phyloP scores from a whole-genome alignment of 2,888 invertebrate species.

The Drosophila flavopinicola region DNA sequence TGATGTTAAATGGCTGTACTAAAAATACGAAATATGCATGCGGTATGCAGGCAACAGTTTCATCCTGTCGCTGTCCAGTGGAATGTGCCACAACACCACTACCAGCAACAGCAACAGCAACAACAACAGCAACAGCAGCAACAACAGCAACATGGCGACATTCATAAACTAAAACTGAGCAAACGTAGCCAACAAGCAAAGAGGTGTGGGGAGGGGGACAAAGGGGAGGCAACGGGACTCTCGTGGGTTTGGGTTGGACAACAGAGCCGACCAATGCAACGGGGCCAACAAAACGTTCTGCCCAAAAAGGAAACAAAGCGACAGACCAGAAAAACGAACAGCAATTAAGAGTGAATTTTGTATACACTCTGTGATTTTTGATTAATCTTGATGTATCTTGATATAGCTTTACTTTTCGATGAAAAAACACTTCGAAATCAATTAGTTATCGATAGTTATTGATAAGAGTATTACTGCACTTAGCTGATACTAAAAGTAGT shows the following conservation, averaged over 20 bases:
- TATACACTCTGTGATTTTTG: conserved; percentile 45
- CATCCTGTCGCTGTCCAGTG: conserved; percentile 63
- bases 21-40: conserved; percentile 79
- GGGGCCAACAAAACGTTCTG: conserved; percentile 70
- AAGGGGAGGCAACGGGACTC: conserved; percentile 42
- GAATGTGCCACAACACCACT: conserved; percentile 64
- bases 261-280: conserved; percentile 45
- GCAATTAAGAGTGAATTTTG: conserved; percentile 15
- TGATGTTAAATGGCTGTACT: conserved; percentile 79
- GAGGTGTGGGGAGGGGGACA: conserved; percentile 1
- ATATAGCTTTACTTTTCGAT: no score
- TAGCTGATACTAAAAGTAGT: no score
- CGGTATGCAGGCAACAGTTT: conserved; percentile 78
- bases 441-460: not conserved
- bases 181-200: conserved; percentile 35
- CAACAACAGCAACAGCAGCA: conserved; percentile 28
- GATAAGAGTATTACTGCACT: no score
- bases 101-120: conserved; percentile 36
- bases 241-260: conserved; percentile 63
- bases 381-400: no score
- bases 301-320: conserved; percentile 60
- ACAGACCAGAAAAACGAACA: conserved; percentile 3
- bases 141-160: conserved; percentile 70
- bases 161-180: conserved; percentile 75
- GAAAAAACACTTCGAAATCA: no score